Conservation (phyloP, 2,797 vertebrate species). For the Pangasius krempfi region DNA sequence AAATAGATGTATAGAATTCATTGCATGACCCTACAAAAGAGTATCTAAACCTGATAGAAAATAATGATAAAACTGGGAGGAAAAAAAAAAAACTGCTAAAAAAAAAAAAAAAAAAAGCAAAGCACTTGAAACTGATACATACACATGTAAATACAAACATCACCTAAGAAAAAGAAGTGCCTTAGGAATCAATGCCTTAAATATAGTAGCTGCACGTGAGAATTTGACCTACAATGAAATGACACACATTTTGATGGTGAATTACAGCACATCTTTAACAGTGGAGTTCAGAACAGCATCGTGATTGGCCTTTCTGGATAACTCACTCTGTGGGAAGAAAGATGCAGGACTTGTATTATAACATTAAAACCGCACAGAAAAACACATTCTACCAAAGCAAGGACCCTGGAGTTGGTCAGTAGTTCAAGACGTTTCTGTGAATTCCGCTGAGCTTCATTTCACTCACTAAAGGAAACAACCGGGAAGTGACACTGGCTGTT, state of each 20-base stretch:
- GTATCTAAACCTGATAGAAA: background rate
- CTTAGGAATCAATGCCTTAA: background rate
- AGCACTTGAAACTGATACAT: too few relatives aligned
- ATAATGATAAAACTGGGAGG: background rate
- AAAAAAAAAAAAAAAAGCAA: background rate
- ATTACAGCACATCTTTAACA: constrained; percentile 59
- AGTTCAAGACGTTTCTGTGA: background rate
- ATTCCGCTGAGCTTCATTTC: background rate
- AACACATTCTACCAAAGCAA: background rate
- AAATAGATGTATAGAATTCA: background rate
- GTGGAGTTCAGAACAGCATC: constrained; percentile 64
- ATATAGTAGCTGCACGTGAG: background rate
- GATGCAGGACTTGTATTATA: constrained; percentile 23
- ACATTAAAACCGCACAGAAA: background rate
- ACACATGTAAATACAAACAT: background rate
- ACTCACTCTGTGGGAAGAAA: constrained; percentile 56
- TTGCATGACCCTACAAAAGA: constrained; percentile 8
- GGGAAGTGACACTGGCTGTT: background rate
- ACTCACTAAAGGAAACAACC: background rate
- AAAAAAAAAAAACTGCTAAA: background rate
- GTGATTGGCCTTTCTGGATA: constrained; percentile 58
- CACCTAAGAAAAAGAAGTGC: background rate
- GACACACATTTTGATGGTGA: background rate
- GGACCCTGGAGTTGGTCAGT: background rate
- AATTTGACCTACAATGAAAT: constrained; percentile 24